These are phyloP conservation scores for Agonopterix arenella DNA, from an alignment of 2,888 invertebrate species.

Conservation along the genomic window DNA sequence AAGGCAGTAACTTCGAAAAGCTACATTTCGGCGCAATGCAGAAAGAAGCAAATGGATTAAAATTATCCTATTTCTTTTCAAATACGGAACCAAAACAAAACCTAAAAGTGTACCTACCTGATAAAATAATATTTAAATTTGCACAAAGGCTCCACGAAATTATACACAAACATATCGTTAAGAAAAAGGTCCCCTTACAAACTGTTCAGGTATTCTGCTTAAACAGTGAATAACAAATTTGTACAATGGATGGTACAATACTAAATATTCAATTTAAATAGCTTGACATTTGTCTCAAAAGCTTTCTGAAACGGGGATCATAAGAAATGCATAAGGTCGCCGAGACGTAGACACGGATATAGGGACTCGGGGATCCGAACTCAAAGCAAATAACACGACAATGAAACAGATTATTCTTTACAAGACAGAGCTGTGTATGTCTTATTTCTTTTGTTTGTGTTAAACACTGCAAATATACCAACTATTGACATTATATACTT, in stretches of 20 bases:
- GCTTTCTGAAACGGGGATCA: constrained; percentile 48
- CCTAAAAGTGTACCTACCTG: not conserved
- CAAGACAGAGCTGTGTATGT: not conserved
- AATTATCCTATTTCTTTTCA: no score
- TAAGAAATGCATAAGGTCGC: constrained; percentile 63
- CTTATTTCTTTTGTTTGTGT: no score
- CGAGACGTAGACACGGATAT: constrained; percentile 27
- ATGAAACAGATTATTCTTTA: constrained; percentile 16
- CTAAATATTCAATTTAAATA: constrained; percentile 67
- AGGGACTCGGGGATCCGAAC: constrained; percentile 31
- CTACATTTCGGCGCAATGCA: no score
- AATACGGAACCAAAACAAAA: no score
- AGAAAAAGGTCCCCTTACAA: constrained; percentile 29
- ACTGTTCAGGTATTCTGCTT: constrained; percentile 45
- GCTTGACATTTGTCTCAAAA: constrained; percentile 64
- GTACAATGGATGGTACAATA: constrained; percentile 57
- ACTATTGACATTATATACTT: no score
- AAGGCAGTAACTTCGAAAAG: not conserved
- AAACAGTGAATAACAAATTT: constrained; percentile 61
- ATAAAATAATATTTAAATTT: not conserved
- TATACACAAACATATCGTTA: constrained; percentile 25
- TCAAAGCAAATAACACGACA: constrained; percentile 31
- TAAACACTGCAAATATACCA: no score
- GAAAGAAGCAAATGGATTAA: no score
- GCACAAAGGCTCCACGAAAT: constrained; percentile 9